Evolutionary conservation across 2,113 vertebrate genomes (phyloP), one percentile per base, ranked within the genome.

Genomic region (Xyrauchen texanus): DNA sequence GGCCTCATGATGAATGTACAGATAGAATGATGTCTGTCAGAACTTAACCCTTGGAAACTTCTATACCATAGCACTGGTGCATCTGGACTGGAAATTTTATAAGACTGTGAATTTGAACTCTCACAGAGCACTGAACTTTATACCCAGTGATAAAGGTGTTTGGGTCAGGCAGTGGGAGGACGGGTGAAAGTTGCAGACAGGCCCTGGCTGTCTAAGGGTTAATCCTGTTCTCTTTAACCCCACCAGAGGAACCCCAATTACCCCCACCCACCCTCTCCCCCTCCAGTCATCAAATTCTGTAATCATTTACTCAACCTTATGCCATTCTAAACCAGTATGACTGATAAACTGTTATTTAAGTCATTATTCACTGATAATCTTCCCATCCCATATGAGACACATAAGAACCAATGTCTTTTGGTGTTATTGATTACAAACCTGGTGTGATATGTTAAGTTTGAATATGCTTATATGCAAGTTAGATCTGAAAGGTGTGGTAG

Each of bases 181-280:
- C 3, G 34, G 15, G 16, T 73, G 45, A 60, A 62, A 8, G 60
- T 8, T 65, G 60, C 7, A 57, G 68, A n/a, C n/a, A 10, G 45
- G 66, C 46, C 52, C 21, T 6, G 55, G 77, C 47, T 47, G 68
- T 77, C 13, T 8, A 34, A 16, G 55, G 34, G 12, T 62, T 74
- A 62, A 61, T 74, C 71, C 58, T 74, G 7, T 15, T 74, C 44
- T 62, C 8, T n/a, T 61, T 74, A 21, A 74, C 55, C n/a, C 7
- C 10, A 12, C 61, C 15, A 51, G 57, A 61, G 16, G 49, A 62
- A 82, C 84, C 87, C 84, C 83, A 34, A 3, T 34, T 34, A 34
- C 21, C 21, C 21, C 21, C 21, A 34, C 21, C 83, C 84, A 53
- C 81, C 82, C 83, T 81, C 86, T 85, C 85, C 69, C 87, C 80